Percentiles rank a stretch among this genome's conserved stretches.
These are phyloP conservation scores for Cottoperca gobio DNA, from an alignment of 2,797 vertebrate genomes.

Conservation along the genomic window DNA sequence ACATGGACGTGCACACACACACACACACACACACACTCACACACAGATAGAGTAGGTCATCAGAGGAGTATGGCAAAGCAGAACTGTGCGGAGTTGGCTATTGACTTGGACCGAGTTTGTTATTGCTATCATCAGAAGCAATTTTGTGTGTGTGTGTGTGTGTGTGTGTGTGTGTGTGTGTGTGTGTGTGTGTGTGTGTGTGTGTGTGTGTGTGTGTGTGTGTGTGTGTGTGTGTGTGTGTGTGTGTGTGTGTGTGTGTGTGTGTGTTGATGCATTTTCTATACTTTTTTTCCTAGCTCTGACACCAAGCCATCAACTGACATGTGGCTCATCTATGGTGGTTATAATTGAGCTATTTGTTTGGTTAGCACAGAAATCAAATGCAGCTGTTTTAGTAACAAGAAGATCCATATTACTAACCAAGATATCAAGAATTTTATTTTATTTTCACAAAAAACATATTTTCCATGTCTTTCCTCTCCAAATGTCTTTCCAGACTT, in stretches of 20 bases:
- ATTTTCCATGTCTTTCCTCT: background rate
- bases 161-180: no score
- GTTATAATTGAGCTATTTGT: constrained; percentile 9
- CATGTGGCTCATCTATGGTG: background rate
- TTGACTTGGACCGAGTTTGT: constrained; percentile 44
- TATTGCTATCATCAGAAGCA: constrained; percentile 47
- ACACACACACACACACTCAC: constrained; percentile 8
- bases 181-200: no score
- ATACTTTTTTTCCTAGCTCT: background rate
- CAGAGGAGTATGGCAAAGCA: constrained; percentile 62
- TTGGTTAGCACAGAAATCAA: constrained; percentile 17
- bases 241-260: constrained; percentile 2
- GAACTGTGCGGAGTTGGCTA: constrained; percentile 56
- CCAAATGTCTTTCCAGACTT: background rate
- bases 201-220: background rate
- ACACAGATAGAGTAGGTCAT: no score
- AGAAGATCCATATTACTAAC: background rate
- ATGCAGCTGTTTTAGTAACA: constrained; percentile 11
- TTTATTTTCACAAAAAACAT: background rate
- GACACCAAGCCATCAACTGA: constrained; percentile 23
- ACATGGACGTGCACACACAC: constrained; percentile 25
- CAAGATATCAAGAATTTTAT: background rate
- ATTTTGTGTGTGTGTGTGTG: no score
- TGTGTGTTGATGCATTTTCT: constrained; percentile 22
- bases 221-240: constrained; percentile 1